Evolutionary conservation across 1,140 invertebrate genomes (phyloP).

Genomic region (Tribolium castaneum): DNA sequence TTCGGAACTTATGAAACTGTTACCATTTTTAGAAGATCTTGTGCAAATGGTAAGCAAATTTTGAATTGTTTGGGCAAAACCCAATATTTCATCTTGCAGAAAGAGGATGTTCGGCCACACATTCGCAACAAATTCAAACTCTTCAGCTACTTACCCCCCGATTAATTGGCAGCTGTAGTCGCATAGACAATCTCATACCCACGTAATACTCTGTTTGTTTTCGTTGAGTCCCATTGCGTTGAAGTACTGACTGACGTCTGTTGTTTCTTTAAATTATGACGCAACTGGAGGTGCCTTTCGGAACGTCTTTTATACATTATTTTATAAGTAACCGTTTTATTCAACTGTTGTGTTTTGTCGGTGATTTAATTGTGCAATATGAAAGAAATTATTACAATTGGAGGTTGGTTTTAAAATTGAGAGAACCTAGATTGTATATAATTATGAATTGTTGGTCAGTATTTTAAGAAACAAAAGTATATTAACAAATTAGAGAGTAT

Average conservation of each 20-base stretch:
- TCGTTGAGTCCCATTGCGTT: constrained; percentile 42
- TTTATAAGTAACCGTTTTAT: constrained; percentile 9
- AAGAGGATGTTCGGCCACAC: constrained; percentile 91
- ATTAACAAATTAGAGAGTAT: constrained; percentile 34
- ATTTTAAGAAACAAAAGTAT: constrained; percentile 48
- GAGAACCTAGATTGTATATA: constrained; percentile 5
- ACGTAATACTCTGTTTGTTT: constrained; percentile 46
- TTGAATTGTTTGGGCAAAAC: too few relatives aligned
- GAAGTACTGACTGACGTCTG: constrained; percentile 57
- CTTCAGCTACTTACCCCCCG: constrained; percentile 88
- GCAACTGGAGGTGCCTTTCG: constrained; percentile 48
- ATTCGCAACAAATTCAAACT: constrained; percentile 90
- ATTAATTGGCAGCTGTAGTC: constrained; percentile 67
- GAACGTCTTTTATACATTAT: constrained; percentile 38
- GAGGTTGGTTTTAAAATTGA: not conserved
- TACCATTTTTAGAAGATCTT: constrained; percentile 93
- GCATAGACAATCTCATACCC: constrained; percentile 55
- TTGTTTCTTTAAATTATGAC: constrained; percentile 34
- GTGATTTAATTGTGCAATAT: constrained; percentile 28
- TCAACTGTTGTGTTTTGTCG: not conserved
- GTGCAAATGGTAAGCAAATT: constrained; percentile 74
- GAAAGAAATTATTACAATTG: not conserved
- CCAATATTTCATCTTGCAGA: constrained; percentile 68
- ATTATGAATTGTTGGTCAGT: constrained; percentile 52
- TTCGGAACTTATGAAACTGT: constrained; percentile 89